Conservation (phyloP, 2,888 invertebrate genomes). For the Amphipoea oculea region DNA sequence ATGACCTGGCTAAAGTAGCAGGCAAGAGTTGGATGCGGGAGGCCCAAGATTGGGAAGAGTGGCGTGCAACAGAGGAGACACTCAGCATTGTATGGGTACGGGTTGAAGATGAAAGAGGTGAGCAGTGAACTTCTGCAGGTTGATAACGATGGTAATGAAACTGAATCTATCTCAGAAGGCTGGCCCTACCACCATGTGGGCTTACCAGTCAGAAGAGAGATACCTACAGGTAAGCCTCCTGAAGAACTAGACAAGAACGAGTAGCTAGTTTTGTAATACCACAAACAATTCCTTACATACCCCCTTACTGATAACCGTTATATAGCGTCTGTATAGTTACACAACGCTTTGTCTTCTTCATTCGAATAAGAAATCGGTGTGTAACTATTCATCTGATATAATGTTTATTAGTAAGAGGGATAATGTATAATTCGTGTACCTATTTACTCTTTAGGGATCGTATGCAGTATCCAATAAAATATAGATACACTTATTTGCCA, state of each 20-base stretch:
- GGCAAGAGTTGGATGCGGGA: background rate
- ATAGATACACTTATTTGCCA: constrained; percentile 11
- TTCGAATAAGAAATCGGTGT: too few species aligned
- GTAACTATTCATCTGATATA: too few species aligned
- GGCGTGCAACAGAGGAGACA: background rate
- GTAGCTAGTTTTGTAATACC: background rate
- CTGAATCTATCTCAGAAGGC: background rate
- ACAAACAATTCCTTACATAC: too few species aligned
- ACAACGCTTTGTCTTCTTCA: too few species aligned
- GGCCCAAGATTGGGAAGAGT: background rate
- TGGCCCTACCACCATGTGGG: background rate
- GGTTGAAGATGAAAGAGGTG: background rate
- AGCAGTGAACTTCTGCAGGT: background rate
- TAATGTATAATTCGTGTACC: background rate
- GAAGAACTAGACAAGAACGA: background rate
- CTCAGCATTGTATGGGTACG: background rate
- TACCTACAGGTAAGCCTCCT: background rate
- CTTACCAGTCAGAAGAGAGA: background rate
- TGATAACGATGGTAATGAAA: background rate
- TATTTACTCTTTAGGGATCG: background rate
- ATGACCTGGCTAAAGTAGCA: background rate
- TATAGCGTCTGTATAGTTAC: too few species aligned
- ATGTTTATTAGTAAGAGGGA: too few species aligned
- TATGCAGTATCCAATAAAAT: constrained; percentile 5
- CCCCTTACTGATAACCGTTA: too few species aligned